Base-by-base conservation (phyloP, 2,888 invertebrate species). In the Caenorhabditis macrosperma region DNA sequence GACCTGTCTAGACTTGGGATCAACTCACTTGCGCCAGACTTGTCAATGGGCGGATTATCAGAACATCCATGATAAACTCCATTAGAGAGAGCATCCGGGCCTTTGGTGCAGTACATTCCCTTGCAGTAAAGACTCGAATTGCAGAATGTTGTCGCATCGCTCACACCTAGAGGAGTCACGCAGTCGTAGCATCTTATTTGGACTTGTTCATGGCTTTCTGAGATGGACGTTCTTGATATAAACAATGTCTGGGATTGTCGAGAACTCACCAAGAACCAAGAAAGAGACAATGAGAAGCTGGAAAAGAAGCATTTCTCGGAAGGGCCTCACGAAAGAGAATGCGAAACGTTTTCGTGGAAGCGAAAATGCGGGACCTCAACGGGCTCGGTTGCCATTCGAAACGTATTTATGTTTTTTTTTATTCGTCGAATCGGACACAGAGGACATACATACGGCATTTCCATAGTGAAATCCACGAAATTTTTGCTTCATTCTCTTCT, bases 31-130 rank as follows among this genome's bases (percentile, higher is more conserved):
- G 72, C 55, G 41, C 64, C 77, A 15, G 77, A 22, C 0, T 2
- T 50, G 50, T 82, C 82, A 26, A 82, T 4, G 41, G 82, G 82
- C 33, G 82, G 82, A 22, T 55, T 71, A 52, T 78, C 55, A 20
- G 33, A 48, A 55, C 82, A 82, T 22, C 78, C 75, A n/a, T 74
- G 78, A 15, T 71, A 61, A 20, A 78, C 71, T 15, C 75, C 82
- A 46, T 82, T 82, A 0, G 78, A 81, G 28, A 60, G 22, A 0
- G 79, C 82, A 57, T 82, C 80, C 2, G 81, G 81, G 15, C 82
- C 82, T 38, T 84, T 84, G 1, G 83, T 84, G 33, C 83, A 84
- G 57, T 68, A 84, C 4, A 35, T 5, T 22, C 83, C 83, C 15
- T 57, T 61, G 41, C 83, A 84, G 48, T 55, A 78, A 15, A 55